These are phyloP conservation scores for Ditula angustiorana DNA, from an alignment of 2,888 invertebrate species.

Conservation along the genomic window DNA sequence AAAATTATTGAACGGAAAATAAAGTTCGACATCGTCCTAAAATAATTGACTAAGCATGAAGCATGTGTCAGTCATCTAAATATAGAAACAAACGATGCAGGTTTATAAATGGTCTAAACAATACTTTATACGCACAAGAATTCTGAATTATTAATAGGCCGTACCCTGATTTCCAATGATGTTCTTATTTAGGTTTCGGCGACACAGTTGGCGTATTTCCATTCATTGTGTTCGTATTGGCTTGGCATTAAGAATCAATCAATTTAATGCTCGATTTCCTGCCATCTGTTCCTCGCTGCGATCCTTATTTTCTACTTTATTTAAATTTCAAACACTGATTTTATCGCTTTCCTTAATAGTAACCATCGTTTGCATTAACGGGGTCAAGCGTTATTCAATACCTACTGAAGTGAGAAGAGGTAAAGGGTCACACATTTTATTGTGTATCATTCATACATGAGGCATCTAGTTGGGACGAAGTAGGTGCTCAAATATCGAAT, in stretches of 20 bases:
- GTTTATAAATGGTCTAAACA: slow-evolving; percentile 36
- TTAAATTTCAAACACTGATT: slow-evolving; percentile 24
- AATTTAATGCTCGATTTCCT: slow-evolving; percentile 47
- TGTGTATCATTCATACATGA: slow-evolving; percentile 23
- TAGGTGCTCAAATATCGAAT: slow-evolving; percentile 48
- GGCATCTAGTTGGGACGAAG: slow-evolving; percentile 28
- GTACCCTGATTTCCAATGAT: slow-evolving; percentile 20
- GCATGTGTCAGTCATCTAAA: not conserved
- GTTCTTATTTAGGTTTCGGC: slow-evolving; percentile 35
- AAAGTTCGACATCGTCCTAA: not conserved
- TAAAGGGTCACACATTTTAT: slow-evolving; percentile 10
- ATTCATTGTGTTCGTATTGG: slow-evolving; percentile 41
- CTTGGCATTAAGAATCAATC: slow-evolving; percentile 44
- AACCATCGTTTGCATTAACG: slow-evolving; percentile 9
- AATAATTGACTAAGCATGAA: slow-evolving; percentile 4
- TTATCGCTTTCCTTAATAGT: slow-evolving; percentile 4
- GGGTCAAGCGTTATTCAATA: not conserved
- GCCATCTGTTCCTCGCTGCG: slow-evolving; percentile 28
- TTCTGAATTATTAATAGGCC: slow-evolving; percentile 37
- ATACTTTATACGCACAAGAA: slow-evolving; percentile 34
- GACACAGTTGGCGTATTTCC: slow-evolving; percentile 43
- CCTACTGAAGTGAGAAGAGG: not conserved
- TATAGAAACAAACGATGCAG: slow-evolving; percentile 21
- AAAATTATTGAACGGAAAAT: too few relatives aligned
- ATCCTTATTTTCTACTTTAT: slow-evolving; percentile 29